Conservation (phyloP, 2,888 invertebrate genomes). For the Hirtodrosophila duncani region DNA sequence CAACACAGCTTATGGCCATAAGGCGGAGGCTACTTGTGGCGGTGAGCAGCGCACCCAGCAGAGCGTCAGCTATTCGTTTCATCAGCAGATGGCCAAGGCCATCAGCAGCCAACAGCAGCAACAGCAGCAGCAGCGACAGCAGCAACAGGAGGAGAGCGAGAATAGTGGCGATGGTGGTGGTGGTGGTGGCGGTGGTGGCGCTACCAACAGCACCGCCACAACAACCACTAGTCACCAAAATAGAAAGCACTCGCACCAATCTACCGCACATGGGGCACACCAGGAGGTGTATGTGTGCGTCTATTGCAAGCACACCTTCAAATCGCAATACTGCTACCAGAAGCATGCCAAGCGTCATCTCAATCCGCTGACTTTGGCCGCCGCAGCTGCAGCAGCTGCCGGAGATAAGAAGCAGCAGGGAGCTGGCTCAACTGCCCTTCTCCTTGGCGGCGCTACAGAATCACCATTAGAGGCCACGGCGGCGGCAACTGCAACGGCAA, state of each 20-base stretch:
- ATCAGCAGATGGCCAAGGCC: constrained; percentile 78
- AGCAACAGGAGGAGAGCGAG: constrained; percentile 46
- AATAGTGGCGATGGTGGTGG: constrained; percentile 33
- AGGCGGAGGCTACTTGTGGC: constrained; percentile 76
- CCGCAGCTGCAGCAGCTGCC: constrained; percentile 1
- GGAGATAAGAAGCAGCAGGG: constrained; percentile 5
- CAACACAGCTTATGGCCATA: constrained; percentile 86
- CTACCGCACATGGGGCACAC: constrained; percentile 22
- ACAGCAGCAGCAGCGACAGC: constrained; percentile 51
- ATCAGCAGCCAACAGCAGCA: constrained; percentile 76
- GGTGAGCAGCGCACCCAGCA: constrained; percentile 71
- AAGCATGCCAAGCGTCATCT: constrained; percentile 86
- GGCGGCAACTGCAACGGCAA: constrained; percentile 1
- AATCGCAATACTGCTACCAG: constrained; percentile 91
- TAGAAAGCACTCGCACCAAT: constrained; percentile 22
- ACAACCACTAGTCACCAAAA: constrained; percentile 12
- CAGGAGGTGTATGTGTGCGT: constrained; percentile 83
- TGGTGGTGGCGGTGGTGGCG: too few species aligned
- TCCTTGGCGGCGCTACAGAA: constrained; percentile 3
- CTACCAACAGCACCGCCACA: constrained; percentile 16
- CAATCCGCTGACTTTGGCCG: constrained; percentile 81
- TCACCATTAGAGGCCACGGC: constrained; percentile 3
- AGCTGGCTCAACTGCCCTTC: too few species aligned
- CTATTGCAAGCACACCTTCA: constrained; percentile 88
- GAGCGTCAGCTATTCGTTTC: constrained; percentile 77